Evolutionary conservation across 2,888 invertebrate genomes (phyloP).

Genomic region (Thelaira solivaga): DNA sequence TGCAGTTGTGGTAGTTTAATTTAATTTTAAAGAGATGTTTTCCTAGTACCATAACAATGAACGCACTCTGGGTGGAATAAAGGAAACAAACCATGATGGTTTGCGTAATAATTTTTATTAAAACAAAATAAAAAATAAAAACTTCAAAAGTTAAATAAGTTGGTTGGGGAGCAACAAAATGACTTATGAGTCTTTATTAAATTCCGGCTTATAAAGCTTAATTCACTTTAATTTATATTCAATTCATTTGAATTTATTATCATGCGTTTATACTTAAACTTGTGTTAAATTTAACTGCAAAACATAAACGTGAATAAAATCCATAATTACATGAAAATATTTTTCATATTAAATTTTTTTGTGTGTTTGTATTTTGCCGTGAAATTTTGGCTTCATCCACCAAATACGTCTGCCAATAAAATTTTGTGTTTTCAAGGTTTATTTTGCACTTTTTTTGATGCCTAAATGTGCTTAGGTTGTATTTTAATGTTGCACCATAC

Average conservation of each 20-base stretch:
- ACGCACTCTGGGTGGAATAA: background rate
- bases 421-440: constrained; percentile 58
- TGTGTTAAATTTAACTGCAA: constrained; percentile 1
- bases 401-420: constrained; percentile 57
- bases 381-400: constrained; percentile 60
- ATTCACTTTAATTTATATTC: constrained; percentile 4
- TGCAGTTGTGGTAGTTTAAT: constrained; percentile 14
- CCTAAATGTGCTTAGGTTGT: constrained; percentile 1
- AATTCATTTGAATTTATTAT: constrained; percentile 31
- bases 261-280: background rate
- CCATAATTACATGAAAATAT: constrained; percentile 34
- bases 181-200: constrained; percentile 8
- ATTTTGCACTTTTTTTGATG: constrained; percentile 43
- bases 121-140: constrained; percentile 16
- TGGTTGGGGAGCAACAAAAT: background rate
- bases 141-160: constrained; percentile 19
- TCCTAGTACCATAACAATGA: constrained; percentile 28
- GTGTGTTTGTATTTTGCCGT: constrained; percentile 19
- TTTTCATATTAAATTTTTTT: background rate
- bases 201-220: constrained; percentile 34
- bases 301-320: constrained; percentile 39
- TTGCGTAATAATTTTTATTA: constrained; percentile 16
- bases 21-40: constrained; percentile 17
- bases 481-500: constrained; percentile 3
- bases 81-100: constrained; percentile 11